Conservation (phyloP, 2,113 vertebrate species). For the Aix galericulata region DNA sequence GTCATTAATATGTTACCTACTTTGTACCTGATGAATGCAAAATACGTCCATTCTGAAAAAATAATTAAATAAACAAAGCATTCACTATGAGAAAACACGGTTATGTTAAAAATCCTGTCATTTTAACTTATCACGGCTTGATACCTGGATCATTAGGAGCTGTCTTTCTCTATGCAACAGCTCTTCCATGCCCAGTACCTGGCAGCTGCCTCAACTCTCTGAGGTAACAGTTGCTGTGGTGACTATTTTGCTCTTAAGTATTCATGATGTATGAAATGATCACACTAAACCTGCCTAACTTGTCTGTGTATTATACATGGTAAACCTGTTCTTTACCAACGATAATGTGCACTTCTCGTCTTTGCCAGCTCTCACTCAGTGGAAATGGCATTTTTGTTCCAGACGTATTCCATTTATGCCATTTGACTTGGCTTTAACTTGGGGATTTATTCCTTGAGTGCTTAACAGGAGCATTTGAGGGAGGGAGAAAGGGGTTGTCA, state of each 20-base stretch:
- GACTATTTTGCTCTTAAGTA: slow-evolving; percentile 23
- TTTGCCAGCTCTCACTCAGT: neutral
- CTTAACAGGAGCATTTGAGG: neutral
- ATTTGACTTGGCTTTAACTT: slow-evolving; percentile 18
- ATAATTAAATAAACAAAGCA: neutral
- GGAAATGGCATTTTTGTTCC: neutral
- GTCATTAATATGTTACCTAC: neutral
- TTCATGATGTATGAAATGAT: neutral
- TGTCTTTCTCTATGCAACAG: neutral
- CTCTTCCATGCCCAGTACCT: neutral
- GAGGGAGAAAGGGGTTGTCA: slow-evolving; percentile 45
- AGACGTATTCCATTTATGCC: neutral
- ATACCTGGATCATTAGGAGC: neutral
- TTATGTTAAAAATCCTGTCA: neutral
- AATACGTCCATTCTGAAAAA: neutral
- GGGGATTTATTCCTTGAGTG: neutral
- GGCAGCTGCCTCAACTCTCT: neutral
- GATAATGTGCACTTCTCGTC: neutral
- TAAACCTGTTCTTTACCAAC: neutral
- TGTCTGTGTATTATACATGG: neutral
- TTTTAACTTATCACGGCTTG: neutral
- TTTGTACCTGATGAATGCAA: neutral
- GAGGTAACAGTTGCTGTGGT: neutral
- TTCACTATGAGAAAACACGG: neutral
- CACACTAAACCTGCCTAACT: slow-evolving; percentile 31